Evolutionary conservation across 1,140 invertebrate species (phyloP).

Genomic region (Ericerus pela): DNA sequence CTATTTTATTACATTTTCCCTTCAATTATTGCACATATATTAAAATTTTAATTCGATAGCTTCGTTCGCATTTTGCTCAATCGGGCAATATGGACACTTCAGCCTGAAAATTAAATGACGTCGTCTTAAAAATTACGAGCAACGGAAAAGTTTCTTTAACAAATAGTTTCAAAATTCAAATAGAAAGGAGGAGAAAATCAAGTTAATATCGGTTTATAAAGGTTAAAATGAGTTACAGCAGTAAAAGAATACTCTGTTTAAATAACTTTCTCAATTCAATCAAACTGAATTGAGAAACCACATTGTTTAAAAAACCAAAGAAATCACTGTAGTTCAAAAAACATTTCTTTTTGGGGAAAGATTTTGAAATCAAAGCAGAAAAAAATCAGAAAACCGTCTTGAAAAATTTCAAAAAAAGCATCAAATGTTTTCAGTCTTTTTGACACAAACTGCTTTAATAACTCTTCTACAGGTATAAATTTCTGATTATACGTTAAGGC

Average conservation of each 20-base stretch:
- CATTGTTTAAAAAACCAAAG: too few species aligned
- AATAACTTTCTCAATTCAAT: too few species aligned
- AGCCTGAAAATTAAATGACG: slow-evolving; percentile 67
- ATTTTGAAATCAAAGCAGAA: too few species aligned
- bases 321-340: too few species aligned
- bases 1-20: too few species aligned
- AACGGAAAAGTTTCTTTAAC: slow-evolving; percentile 16
- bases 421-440: too few species aligned
- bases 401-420: not conserved
- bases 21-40: slow-evolving; percentile 18
- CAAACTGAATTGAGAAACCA: too few species aligned
- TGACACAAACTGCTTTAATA: too few species aligned
- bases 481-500: not conserved
- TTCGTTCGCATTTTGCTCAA: slow-evolving; percentile 86
- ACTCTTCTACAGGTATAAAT: not conserved
- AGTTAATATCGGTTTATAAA: not conserved
- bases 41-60: slow-evolving; percentile 85
- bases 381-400: too few species aligned
- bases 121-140: slow-evolving; percentile 23
- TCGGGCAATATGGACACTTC: slow-evolving; percentile 96
- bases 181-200: not conserved
- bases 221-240: too few species aligned
- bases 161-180: slow-evolving; percentile 2
- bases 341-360: too few species aligned
- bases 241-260: too few species aligned